These are phyloP conservation scores for Rhagonycha fulva DNA, from an alignment of 2,888 invertebrate genomes.

Conservation along the genomic window DNA sequence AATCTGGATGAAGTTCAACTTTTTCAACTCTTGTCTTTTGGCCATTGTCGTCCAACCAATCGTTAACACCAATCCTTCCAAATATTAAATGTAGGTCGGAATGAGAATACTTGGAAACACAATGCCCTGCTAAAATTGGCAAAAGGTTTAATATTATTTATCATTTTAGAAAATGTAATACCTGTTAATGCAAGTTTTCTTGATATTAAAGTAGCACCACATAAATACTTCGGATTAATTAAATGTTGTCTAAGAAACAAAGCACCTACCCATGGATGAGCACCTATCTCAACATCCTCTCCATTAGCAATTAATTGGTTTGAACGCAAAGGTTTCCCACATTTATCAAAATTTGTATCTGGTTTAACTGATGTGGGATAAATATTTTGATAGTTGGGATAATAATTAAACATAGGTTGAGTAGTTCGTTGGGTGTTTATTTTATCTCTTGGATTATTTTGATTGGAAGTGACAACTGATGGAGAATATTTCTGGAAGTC, in stretches of 20 bases:
- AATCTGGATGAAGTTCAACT: slow-evolving; percentile 55
- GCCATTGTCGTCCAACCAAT: slow-evolving; percentile 41
- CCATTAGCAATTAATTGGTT: slow-evolving; percentile 35
- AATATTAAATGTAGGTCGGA: slow-evolving; percentile 35
- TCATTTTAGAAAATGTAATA: slow-evolving; percentile 16
- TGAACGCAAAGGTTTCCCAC: too few species aligned
- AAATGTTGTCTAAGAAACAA: slow-evolving; percentile 44
- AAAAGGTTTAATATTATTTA: not conserved
- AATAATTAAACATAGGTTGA: too few species aligned
- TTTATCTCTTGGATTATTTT: too few species aligned
- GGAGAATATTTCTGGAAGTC: too few species aligned
- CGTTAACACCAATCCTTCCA: slow-evolving; percentile 43
- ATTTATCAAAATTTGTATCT: too few species aligned
- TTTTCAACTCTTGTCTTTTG: slow-evolving; percentile 19
- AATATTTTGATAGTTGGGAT: too few species aligned
- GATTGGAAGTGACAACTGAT: too few species aligned
- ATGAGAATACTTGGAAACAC: slow-evolving; percentile 27
- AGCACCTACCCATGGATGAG: slow-evolving; percentile 53
- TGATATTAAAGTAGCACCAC: slow-evolving; percentile 50
- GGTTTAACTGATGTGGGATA: too few species aligned
- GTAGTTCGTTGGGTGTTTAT: too few species aligned
- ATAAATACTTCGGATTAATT: slow-evolving; percentile 48
- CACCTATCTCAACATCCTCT: slow-evolving; percentile 40
- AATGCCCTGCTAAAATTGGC: slow-evolving; percentile 48
- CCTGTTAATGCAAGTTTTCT: slow-evolving; percentile 49